Conservation (phyloP, 2,888 invertebrate species). For the Ptycholaimellus sp. region DNA sequence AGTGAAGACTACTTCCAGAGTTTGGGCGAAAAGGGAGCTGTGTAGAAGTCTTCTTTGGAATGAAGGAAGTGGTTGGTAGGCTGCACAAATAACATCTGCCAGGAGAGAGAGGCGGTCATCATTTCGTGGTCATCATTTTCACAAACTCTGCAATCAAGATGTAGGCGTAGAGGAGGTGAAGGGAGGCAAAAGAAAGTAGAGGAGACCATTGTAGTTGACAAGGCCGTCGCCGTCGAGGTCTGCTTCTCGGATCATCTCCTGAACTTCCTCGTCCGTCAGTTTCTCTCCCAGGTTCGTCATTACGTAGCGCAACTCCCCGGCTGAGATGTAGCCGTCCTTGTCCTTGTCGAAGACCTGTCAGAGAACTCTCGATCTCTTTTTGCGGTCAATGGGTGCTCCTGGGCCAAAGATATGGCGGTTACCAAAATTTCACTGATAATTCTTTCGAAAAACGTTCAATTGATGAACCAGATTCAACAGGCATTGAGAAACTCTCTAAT, state of each 20-base stretch:
- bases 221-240: slow-evolving; percentile 12
- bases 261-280: slow-evolving; percentile 92
- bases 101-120: neutral
- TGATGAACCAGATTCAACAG: too few relatives aligned
- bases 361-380: too few relatives aligned
- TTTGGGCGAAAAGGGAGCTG: too few relatives aligned
- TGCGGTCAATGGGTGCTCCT: too few relatives aligned
- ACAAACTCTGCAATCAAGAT: slow-evolving; percentile 1
- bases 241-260: slow-evolving; percentile 73
- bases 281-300: slow-evolving; percentile 99
- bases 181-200: too few relatives aligned
- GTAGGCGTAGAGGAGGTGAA: too few relatives aligned
- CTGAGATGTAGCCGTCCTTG: slow-evolving; percentile 95
- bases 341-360: slow-evolving; percentile 62
- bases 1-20: too few relatives aligned
- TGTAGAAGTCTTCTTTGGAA: too few relatives aligned
- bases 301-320: slow-evolving; percentile 90
- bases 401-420: too few relatives aligned
- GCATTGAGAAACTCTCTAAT: too few relatives aligned
- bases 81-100: neutral
- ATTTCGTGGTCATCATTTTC: neutral
- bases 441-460: too few relatives aligned
- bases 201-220: slow-evolving; percentile 56
- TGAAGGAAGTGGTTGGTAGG: neutral
- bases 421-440: too few relatives aligned